Evolutionary conservation across 2,888 invertebrate genomes (phyloP).

Genomic region (Cosmia trapezina): DNA sequence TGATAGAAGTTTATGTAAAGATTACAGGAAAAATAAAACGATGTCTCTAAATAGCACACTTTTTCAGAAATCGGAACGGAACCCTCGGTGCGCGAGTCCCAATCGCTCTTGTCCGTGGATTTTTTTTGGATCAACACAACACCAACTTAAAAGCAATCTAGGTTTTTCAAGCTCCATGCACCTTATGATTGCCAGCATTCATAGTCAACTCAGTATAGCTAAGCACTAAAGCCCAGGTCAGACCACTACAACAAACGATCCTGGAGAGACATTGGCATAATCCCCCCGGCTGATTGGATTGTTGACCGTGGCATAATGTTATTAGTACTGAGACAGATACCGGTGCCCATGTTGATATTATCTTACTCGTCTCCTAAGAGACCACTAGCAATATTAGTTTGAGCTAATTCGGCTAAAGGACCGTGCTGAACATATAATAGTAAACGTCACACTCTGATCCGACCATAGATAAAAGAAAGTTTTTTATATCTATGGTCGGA

Average conservation of each 20-base stretch:
- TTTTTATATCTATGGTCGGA: too few species aligned
- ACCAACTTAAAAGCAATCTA: background rate
- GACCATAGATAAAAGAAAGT: background rate
- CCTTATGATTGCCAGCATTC: background rate
- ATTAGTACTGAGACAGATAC: slow-evolving; percentile 46
- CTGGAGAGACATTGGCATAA: slow-evolving; percentile 46
- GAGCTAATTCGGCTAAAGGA: slow-evolving; percentile 6
- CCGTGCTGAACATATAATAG: slow-evolving; percentile 3
- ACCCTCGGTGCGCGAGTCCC: too few species aligned
- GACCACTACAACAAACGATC: slow-evolving; percentile 36
- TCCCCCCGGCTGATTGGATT: slow-evolving; percentile 52
- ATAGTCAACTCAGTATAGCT: slow-evolving; percentile 19
- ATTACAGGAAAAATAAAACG: too few species aligned
- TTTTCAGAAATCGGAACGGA: too few species aligned
- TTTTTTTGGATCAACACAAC: background rate
- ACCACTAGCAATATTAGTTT: slow-evolving; percentile 37
- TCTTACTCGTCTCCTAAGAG: slow-evolving; percentile 32
- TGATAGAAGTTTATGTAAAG: too few species aligned
- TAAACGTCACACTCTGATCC: background rate
- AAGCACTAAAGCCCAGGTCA: background rate
- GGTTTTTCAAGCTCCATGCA: background rate
- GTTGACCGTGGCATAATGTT: slow-evolving; percentile 53
- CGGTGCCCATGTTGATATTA: slow-evolving; percentile 34
- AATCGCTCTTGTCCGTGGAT: too few species aligned
- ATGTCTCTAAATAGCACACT: too few species aligned